These are phyloP conservation scores for Cinara cedri DNA, from an alignment of 2,888 invertebrate genomes.

Conservation along the genomic window DNA sequence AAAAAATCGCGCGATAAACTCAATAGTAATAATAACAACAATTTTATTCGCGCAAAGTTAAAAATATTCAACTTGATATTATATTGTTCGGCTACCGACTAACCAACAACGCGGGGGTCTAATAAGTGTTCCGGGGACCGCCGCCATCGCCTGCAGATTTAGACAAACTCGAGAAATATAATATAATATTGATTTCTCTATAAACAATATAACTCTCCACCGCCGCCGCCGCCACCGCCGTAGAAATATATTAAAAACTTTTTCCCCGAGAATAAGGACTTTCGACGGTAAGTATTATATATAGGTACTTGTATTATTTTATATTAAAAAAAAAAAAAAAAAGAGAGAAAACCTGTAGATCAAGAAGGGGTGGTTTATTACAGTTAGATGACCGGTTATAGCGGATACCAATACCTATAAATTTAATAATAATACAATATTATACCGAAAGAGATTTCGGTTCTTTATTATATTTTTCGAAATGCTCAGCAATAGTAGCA, in stretches of 20 bases:
- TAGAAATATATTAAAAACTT: slow-evolving; percentile 54
- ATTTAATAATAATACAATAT: background rate
- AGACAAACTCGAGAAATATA: slow-evolving; percentile 42
- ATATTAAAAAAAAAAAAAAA: slow-evolving; percentile 52
- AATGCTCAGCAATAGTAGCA: background rate
- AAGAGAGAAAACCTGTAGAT: slow-evolving; percentile 37
- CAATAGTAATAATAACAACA: background rate
- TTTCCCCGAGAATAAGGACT: slow-evolving; percentile 33
- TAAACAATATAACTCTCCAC: slow-evolving; percentile 57
- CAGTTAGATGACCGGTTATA: slow-evolving; percentile 36
- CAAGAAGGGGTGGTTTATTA: slow-evolving; percentile 39
- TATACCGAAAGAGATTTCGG: slow-evolving; percentile 35
- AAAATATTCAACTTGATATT: too few species aligned
- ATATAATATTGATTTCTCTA: slow-evolving; percentile 43
- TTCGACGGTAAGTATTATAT: too few species aligned
- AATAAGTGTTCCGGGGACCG: slow-evolving; percentile 29
- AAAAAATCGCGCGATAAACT: background rate
- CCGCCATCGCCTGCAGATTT: background rate
- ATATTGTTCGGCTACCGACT: background rate
- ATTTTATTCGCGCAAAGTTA: too few species aligned
- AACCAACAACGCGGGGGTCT: background rate
- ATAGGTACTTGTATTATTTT: slow-evolving; percentile 54
- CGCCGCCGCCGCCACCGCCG: too few species aligned
- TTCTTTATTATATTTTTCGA: slow-evolving; percentile 42
- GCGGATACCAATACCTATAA: background rate